Evolutionary conservation across 2,113 vertebrate genomes (phyloP), one percentile per base, ranked within the genome.

Genomic region (Notothenia coriiceps): DNA sequence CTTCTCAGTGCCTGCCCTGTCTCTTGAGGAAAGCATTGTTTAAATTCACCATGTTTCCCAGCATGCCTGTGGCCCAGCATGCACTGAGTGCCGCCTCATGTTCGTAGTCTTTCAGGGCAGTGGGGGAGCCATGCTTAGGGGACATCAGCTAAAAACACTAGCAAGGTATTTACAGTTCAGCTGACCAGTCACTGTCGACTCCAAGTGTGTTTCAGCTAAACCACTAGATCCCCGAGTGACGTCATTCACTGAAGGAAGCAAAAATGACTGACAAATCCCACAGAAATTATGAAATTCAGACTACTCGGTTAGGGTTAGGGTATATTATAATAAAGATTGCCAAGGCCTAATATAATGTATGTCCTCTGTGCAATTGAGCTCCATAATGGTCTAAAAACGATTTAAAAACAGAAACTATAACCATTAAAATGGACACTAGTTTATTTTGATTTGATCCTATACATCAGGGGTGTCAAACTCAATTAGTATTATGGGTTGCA

Each of bases 31-130:
- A 62, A 60, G 64, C 62, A 74, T 59, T 69, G 71, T 73, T 80
- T 25, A 80, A 46, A 35, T 46, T 63, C 20, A 8, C 77, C 57
- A 29, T 25, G 29, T 87, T 49, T 85, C 85, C 82, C 85, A 70
- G 76, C 70, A 75, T 82, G 76, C 74, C 77, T 8, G 82, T 69
- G 76, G 73, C 87, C 76, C 93, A 94, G 94, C 91, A 46, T 91
- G 93, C 49, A 7, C 40, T 88, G 87, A 94, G 91, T 93, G 93
- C 86, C 46, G 70, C 89, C 70, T 92, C 88, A 77, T 94, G 93
- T 94, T 88, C 62, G 2, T 70, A 63, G 73, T 61, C 59, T 64
- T 55, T 61, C 43, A 75, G 78, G 63, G 5, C 72, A 15, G 81
- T 12, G 71, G 84, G 83, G 86, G 61, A 7, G 67, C 59, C 12